Percentiles rank a stretch among this genome's conserved stretches.
These are phyloP conservation scores for Atrichornis clamosus DNA, from an alignment of 2,113 vertebrate genomes.

Conservation along the genomic window DNA sequence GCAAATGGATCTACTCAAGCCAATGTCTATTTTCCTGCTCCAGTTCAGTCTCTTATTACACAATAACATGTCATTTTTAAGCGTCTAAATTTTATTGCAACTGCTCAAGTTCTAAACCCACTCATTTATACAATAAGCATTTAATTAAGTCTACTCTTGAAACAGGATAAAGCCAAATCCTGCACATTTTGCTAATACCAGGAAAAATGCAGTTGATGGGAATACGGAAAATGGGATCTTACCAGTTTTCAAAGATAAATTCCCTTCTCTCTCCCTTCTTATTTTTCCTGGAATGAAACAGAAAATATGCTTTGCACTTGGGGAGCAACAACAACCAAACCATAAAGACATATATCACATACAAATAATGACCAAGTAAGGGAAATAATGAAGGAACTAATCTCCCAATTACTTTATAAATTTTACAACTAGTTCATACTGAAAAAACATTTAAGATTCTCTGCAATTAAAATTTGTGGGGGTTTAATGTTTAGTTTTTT, in stretches of 20 bases:
- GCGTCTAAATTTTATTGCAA: background rate
- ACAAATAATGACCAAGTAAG: background rate
- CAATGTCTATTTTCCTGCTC: background rate
- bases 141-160: constrained; percentile 11
- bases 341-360: background rate
- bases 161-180: background rate
- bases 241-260: background rate
- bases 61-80: background rate
- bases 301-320: background rate
- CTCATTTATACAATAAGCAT: background rate
- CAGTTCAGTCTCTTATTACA: background rate
- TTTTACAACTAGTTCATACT: background rate
- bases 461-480: background rate
- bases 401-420: background rate
- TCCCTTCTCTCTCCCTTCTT: background rate
- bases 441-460: background rate
- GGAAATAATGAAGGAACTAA: background rate
- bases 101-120: background rate
- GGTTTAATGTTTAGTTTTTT: background rate
- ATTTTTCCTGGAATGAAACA: background rate
- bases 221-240: background rate
- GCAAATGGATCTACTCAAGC: background rate
- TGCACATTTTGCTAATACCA: background rate
- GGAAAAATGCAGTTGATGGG: background rate
- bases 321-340: background rate